Evolutionary conservation across 2,113 vertebrate species (phyloP).

Genomic region (zebrafish (Danio rerio)): GRCz12tu NC_133198.1:33416001-33416500

Average conservation of each 20-base stretch:
- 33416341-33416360: slow-evolving; percentile 21
- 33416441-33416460: slow-evolving; percentile 70
- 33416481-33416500: slow-evolving; percentile 81
- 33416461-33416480: slow-evolving; percentile 79
- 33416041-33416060: slow-evolving; percentile 17
- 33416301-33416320: slow-evolving; percentile 40
- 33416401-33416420: slow-evolving; percentile 69
- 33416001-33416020: slow-evolving; percentile 35
- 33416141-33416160: slow-evolving; percentile 14
- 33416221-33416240: slow-evolving; percentile 52
- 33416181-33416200: slow-evolving; percentile 41
- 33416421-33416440: slow-evolving; percentile 66
- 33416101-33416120: slow-evolving; percentile 31
- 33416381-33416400: slow-evolving; percentile 60
- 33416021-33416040: slow-evolving; percentile 20
- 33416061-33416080: slow-evolving; percentile 30
- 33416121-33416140: slow-evolving; percentile 10
- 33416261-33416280: slow-evolving; percentile 31
- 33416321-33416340: slow-evolving; percentile 18
- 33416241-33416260: slow-evolving; percentile 51
- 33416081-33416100: slow-evolving; percentile 34
- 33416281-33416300: slow-evolving; percentile 34
- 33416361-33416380: slow-evolving; percentile 36
- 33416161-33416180: slow-evolving; percentile 28
- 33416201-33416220: slow-evolving; percentile 42